Evolutionary conservation across 2,797 vertebrate genomes (phyloP).

Genomic region (Craterocephalus amniculus): DNA sequence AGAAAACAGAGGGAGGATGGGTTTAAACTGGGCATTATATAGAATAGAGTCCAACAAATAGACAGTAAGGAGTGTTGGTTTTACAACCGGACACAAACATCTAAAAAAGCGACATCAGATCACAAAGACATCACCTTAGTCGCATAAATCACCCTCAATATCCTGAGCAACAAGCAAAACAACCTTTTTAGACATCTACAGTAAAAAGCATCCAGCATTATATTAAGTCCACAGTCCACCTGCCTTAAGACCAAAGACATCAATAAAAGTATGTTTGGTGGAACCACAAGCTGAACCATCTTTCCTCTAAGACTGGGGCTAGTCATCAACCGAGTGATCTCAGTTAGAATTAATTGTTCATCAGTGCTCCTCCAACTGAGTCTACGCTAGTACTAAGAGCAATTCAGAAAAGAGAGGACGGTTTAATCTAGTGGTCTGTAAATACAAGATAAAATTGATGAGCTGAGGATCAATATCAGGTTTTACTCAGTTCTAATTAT

Average conservation of each 20-base stretch:
- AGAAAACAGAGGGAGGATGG: constrained; percentile 31
- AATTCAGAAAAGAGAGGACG: constrained; percentile 13
- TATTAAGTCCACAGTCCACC: constrained; percentile 25
- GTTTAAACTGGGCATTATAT: background rate
- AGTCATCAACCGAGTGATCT: constrained; percentile 49
- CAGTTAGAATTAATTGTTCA: constrained; percentile 72
- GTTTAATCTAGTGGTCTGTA: constrained; percentile 46
- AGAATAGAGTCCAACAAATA: background rate
- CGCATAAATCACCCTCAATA: constrained; percentile 14
- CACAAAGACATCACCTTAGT: background rate
- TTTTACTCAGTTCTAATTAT: constrained; percentile 29
- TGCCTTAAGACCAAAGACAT: constrained; percentile 36
- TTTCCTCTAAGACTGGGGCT: constrained; percentile 22
- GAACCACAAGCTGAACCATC: constrained; percentile 31
- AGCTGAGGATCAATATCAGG: constrained; percentile 46
- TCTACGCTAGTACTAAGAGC: constrained; percentile 43
- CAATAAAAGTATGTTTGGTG: constrained; percentile 18
- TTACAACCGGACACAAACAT: constrained; percentile 5
- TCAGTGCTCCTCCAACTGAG: constrained; percentile 60
- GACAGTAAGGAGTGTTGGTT: background rate
- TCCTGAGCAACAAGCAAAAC: constrained; percentile 22
- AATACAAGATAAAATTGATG: constrained; percentile 65
- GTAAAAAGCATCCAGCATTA: constrained; percentile 9
- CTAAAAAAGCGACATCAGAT: too few species aligned
- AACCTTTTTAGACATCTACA: constrained; percentile 23